Evolutionary conservation across 2,113 vertebrate species (phyloP).

Genomic region (Indicator maculatus): DNA sequence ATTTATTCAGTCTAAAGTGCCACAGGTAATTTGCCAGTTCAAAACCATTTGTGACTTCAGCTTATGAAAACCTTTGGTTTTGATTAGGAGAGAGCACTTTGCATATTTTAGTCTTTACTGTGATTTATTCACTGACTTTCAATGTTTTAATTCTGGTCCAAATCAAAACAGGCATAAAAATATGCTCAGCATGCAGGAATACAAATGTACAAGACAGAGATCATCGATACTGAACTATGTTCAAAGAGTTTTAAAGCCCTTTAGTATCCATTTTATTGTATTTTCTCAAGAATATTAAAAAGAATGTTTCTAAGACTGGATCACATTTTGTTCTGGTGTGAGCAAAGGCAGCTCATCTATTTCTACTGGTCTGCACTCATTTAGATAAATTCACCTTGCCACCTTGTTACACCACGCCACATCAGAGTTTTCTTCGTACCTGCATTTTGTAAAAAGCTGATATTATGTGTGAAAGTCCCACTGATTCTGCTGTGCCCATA

Average conservation of each 20-base stretch:
- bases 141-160: not conserved
- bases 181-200: not conserved
- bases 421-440: constrained; percentile 68
- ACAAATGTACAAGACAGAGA: not conserved
- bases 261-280: not conserved
- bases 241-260: not conserved
- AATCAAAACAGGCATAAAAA: not conserved
- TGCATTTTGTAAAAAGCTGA: constrained; percentile 67
- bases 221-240: not conserved
- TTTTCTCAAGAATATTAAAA: not conserved
- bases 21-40: not conserved
- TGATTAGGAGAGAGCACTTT: not conserved
- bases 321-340: not conserved
- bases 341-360: not conserved
- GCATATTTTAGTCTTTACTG: not conserved
- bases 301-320: not conserved
- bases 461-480: constrained; percentile 72
- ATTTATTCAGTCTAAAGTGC: not conserved
- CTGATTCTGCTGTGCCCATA: constrained; percentile 34
- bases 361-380: not conserved
- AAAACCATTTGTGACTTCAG: not conserved
- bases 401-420: not conserved
- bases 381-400: not conserved
- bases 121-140: not conserved
- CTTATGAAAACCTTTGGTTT: not conserved